Conservation (phyloP, 1,140 invertebrate genomes). For the Monochamus saltuarius region DNA sequence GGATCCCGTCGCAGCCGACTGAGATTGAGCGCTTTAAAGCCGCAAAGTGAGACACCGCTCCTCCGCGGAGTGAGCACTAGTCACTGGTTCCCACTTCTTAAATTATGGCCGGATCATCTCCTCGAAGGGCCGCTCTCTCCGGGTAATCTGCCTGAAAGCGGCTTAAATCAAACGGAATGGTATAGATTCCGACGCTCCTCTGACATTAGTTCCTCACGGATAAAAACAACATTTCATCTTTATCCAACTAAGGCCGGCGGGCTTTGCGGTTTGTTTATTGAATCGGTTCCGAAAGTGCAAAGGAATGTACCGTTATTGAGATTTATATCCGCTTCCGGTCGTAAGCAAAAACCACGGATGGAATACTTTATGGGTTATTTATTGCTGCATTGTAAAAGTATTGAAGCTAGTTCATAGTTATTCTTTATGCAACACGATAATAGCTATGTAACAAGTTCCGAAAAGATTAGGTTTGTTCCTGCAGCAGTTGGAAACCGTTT, state of each 20-base stretch:
- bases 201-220: constrained; percentile 17
- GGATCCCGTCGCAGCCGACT: constrained; percentile 15
- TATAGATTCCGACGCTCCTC: constrained; percentile 21
- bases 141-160: constrained; percentile 22
- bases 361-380: background rate
- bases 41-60: constrained; percentile 27
- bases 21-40: constrained; percentile 25
- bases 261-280: background rate
- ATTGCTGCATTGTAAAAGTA: background rate
- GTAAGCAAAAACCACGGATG: background rate
- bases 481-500: too few relatives aligned
- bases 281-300: too few relatives aligned
- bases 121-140: constrained; percentile 10
- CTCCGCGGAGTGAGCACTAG: constrained; percentile 11
- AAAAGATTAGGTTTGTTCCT: too few relatives aligned
- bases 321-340: background rate
- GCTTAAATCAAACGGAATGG: constrained; percentile 24
- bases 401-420: background rate
- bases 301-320: background rate
- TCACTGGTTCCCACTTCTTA: constrained; percentile 25
- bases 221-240: constrained; percentile 22
- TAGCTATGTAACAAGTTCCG: too few relatives aligned
- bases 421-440: too few relatives aligned
- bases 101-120: constrained; percentile 32
- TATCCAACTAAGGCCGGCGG: constrained; percentile 11